phyloP scores from a whole-genome alignment of 2,113 vertebrate species.

The Callipepla californica region DNA sequence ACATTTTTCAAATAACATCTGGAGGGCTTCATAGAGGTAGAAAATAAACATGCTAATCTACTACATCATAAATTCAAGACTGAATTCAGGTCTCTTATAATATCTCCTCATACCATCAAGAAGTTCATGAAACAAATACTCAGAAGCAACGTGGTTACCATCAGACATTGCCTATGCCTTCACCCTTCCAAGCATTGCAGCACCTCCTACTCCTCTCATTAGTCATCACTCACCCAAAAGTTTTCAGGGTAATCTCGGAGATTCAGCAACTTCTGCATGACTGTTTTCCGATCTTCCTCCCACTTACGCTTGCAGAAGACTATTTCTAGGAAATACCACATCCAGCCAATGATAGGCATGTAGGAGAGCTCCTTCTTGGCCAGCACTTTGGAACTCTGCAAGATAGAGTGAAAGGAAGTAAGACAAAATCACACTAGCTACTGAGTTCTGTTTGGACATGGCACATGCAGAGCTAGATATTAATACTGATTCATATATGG shows the following conservation, averaged over 20 bases:
- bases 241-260: constrained; percentile 93
- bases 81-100: neutral
- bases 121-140: neutral
- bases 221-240: constrained; percentile 83
- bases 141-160: neutral
- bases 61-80: neutral
- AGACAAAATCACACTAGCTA: neutral
- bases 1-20: neutral
- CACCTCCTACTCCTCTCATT: neutral
- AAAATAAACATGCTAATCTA: neutral
- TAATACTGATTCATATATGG: neutral
- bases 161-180: neutral
- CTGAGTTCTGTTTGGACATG: neutral
- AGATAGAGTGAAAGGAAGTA: constrained; percentile 7
- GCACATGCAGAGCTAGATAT: neutral
- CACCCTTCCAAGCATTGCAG: neutral
- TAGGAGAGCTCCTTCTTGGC: constrained; percentile 95
- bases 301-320: constrained; percentile 96
- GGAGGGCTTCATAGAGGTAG: neutral
- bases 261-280: constrained; percentile 84
- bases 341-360: constrained; percentile 95
- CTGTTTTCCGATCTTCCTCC: constrained; percentile 92
- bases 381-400: constrained; percentile 93
- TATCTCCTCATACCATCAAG: neutral
- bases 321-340: constrained; percentile 98